Evolutionary conservation across 2,113 vertebrate species (phyloP).

Genomic region (Vombatus ursinus): DNA sequence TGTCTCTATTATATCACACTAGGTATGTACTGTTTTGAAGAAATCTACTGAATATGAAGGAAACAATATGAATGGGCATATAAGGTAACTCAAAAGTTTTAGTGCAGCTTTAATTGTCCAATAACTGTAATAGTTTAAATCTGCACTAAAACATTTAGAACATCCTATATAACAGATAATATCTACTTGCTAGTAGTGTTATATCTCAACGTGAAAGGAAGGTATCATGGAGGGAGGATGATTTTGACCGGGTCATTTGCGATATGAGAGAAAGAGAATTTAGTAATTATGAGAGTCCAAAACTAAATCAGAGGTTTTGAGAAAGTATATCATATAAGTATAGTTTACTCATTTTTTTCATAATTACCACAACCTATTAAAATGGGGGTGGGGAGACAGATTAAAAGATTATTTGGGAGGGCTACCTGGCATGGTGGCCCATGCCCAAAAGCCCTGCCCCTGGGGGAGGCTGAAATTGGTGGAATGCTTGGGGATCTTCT

Average conservation of each 20-base stretch:
- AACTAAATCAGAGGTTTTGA: conserved; percentile 26
- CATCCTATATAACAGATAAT: conserved; percentile 33
- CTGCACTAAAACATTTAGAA: background rate
- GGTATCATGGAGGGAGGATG: background rate
- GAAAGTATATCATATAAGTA: background rate
- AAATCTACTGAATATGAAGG: background rate
- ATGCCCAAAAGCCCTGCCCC: background rate
- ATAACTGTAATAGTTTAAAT: background rate
- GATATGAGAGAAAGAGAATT: background rate
- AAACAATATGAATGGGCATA: background rate
- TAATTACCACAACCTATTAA: conserved; percentile 33
- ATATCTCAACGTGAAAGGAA: conserved; percentile 29
- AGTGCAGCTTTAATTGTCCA: background rate
- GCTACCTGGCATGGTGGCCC: background rate
- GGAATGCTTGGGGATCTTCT: background rate
- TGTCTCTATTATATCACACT: background rate
- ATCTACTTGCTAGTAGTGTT: background rate
- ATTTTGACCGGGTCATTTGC: conserved; percentile 19
- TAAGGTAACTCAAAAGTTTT: background rate
- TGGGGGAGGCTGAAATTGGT: background rate
- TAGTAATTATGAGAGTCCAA: conserved; percentile 23
- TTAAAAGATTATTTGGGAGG: conserved; percentile 35
- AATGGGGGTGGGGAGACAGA: conserved; percentile 9
- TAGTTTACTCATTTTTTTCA: conserved; percentile 17
- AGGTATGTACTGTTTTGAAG: background rate